Percentiles rank a stretch among this genome's conserved stretches.
Conservation (phyloP, 1,140 invertebrate species). For the Diuraphis noxia region DNA sequence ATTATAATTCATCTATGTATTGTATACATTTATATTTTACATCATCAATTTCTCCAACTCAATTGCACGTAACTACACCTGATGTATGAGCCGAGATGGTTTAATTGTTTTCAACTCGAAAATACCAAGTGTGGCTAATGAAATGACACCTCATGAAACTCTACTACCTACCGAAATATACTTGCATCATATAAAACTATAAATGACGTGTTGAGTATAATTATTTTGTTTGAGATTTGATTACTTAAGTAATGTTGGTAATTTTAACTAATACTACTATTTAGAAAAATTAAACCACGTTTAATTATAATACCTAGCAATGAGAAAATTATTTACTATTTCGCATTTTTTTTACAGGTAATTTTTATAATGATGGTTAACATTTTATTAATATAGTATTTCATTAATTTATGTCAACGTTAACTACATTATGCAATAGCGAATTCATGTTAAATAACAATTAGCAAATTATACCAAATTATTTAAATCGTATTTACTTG, state of each 20-base stretch:
- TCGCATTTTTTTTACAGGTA: not conserved
- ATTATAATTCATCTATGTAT: not conserved
- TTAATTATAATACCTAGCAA: not conserved
- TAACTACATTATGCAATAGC: not conserved
- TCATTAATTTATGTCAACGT: not conserved
- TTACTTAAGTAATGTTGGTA: not conserved
- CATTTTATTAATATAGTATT: not conserved
- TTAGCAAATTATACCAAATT: not conserved
- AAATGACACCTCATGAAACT: not conserved
- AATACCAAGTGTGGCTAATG: not conserved
- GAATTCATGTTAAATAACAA: not conserved
- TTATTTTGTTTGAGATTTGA: not conserved
- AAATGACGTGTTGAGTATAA: not conserved
- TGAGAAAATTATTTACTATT: not conserved
- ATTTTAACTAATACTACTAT: not conserved
- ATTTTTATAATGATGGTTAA: not conserved
- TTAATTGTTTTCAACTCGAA: too few species aligned
- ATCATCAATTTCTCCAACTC: not conserved
- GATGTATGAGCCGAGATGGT: too few species aligned
- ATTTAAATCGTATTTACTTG: conserved; percentile 1
- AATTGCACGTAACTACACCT: not conserved
- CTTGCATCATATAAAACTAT: not conserved
- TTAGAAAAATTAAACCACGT: not conserved
- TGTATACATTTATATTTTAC: not conserved
- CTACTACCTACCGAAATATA: not conserved